Conservation (phyloP, 2,888 invertebrate species). For the Drosophila yooni region DNA sequence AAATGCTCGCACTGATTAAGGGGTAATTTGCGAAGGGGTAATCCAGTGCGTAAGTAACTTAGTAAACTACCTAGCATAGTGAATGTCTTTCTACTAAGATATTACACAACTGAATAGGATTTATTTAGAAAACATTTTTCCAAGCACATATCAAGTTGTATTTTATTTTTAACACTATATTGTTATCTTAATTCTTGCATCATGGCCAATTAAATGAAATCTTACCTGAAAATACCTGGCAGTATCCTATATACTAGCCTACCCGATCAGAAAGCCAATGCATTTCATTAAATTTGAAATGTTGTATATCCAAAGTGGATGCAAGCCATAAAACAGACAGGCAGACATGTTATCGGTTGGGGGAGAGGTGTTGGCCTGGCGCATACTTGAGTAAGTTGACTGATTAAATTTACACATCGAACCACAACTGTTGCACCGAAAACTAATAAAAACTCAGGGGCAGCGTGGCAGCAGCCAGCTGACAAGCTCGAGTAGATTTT, state of each 20-base stretch:
- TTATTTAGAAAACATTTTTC: neutral
- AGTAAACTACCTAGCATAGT: neutral
- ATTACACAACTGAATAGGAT: neutral
- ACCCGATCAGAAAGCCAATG: slow-evolving; percentile 37
- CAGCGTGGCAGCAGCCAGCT: slow-evolving; percentile 22
- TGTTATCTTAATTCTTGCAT: neutral
- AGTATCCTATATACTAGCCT: neutral
- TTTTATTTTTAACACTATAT: neutral
- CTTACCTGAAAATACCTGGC: slow-evolving; percentile 1
- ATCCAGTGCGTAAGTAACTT: neutral
- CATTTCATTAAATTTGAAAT: slow-evolving; percentile 60
- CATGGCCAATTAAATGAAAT: slow-evolving; percentile 3
- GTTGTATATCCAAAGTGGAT: slow-evolving; percentile 34
- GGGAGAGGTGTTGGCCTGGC: slow-evolving; percentile 1
- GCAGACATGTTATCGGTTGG: neutral
- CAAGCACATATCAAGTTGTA: neutral
- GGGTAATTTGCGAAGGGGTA: neutral
- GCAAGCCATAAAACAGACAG: slow-evolving; percentile 29
- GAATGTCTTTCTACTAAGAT: neutral
- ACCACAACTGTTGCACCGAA: slow-evolving; percentile 73
- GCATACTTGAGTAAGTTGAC: slow-evolving; percentile 58
- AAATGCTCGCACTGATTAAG: neutral
- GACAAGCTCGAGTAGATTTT: slow-evolving; percentile 40
- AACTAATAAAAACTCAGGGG: slow-evolving; percentile 46
- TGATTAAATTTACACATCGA: slow-evolving; percentile 76